Evolutionary conservation across 2,113 vertebrate species (phyloP).

Genomic region (Sturnus vulgaris): DNA sequence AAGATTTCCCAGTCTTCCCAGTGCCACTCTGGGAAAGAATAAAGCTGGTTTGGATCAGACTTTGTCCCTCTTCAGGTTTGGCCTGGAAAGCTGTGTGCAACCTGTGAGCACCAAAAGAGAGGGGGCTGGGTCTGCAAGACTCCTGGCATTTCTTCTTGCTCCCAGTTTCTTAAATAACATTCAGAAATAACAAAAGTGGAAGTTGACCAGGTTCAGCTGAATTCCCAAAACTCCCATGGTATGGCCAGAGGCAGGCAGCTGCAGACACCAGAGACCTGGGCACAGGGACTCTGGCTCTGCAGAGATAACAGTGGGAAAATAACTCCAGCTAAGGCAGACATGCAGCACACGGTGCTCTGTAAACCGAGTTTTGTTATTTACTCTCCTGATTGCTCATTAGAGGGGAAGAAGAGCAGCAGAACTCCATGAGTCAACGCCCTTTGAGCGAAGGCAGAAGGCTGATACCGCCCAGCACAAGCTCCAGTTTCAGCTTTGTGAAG

Average conservation of each 20-base stretch:
- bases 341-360: not conserved
- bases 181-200: not conserved
- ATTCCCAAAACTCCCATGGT: not conserved
- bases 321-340: not conserved
- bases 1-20: no score
- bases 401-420: not conserved
- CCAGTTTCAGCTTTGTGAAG: not conserved
- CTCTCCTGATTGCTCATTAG: not conserved
- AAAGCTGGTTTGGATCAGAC: not conserved
- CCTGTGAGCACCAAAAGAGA: not conserved
- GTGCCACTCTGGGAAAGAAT: no score
- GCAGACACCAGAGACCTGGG: not conserved
- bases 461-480: not conserved
- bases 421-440: not conserved
- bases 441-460: not conserved
- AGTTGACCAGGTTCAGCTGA: not conserved
- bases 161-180: not conserved
- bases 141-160: not conserved
- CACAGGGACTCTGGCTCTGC: not conserved
- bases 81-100: not conserved
- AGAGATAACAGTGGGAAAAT: not conserved
- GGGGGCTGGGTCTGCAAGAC: not conserved
- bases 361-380: not conserved
- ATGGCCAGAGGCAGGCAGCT: not conserved
- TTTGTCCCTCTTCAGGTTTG: not conserved